Base-by-base conservation (phyloP, 64 coral and sea anemone species). In the Acropora tenuis region DNA sequence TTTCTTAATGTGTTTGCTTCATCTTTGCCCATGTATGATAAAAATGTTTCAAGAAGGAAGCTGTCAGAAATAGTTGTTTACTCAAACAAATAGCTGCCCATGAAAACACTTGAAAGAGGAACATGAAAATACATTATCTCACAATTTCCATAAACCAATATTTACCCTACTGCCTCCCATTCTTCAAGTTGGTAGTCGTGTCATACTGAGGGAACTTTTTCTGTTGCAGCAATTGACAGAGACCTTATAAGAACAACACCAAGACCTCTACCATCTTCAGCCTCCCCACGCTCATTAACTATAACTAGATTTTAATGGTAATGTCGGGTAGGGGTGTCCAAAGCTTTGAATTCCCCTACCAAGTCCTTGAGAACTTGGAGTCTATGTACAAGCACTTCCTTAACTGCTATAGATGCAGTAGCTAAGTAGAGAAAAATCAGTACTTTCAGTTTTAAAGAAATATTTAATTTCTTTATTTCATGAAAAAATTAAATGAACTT, bases 311-410 rank as follows among this genome's bases (percentile, higher is more conserved):
- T 89, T 79, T 79, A 15, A 63, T 89, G 75, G 55, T 48, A 48
- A 43, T 16, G 43, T 18, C 15, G 11, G 3, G 87, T 79, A 89
- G 87, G 87, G 75, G 79, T 89, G 87, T 65, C 87, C 87, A 89
- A 20, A 66, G 58, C 87, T 89, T 89, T 89, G 76, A 89, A 89
- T 89, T 61, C 74, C 42, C 67, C 87, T 89, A 78, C 78, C 57
- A 78, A 78, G 55, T 78, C 87, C 78, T 89, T 89, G 87, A 78
- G 87, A 89, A 89, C 87, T 89, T 89, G 52, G 52, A 9, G 48
- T 89, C 87, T 89, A 66, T 89, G 87, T 89, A 89, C 57, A 66
- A 89, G 50, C 87, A 89, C 87, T 78, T 79, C 87, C 87, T 89
- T 53, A 6, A 53, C 50, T 53, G 50, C 50, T 53, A 89, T 75